phyloP scores from a whole-genome alignment of 2,888 invertebrate genomes.

The Xanthostigma xanthostigma region DNA sequence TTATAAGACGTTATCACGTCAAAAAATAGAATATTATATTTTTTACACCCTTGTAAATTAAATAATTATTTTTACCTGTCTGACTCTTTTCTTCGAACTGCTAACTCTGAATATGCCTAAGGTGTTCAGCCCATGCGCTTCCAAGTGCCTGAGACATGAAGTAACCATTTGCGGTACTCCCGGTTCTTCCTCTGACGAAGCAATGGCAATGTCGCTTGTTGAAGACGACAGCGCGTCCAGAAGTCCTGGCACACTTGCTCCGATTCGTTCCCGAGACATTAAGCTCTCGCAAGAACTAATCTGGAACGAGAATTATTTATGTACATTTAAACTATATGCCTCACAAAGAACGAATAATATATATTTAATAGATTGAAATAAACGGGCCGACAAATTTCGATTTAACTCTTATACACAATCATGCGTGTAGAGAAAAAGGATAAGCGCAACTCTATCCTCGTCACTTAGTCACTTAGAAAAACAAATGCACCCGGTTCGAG shows the following conservation, averaged over 20 bases:
- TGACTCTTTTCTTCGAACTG: conserved; percentile 78
- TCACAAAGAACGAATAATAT: too few relatives aligned
- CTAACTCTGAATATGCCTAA: conserved; percentile 86
- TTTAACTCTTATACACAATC: too few relatives aligned
- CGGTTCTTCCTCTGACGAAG: conserved; percentile 27
- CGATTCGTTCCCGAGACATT: conserved; percentile 39
- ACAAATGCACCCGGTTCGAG: too few relatives aligned
- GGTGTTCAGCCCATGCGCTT: conserved; percentile 65
- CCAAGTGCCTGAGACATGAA: conserved; percentile 68
- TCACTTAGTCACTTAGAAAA: too few relatives aligned
- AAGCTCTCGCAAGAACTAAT: conserved; percentile 66
- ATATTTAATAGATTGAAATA: too few relatives aligned
- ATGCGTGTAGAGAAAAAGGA: too few relatives aligned
- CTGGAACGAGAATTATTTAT: conserved; percentile 30
- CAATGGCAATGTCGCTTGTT: conserved; percentile 28
- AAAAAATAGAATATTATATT: too few relatives aligned
- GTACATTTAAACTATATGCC: not conserved
- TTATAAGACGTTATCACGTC: too few relatives aligned
- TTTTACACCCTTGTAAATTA: not conserved
- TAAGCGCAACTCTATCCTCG: too few relatives aligned
- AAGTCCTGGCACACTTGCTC: conserved; percentile 32
- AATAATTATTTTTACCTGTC: conserved; percentile 47
- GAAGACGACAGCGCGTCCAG: conserved; percentile 30
- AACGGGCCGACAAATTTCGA: too few relatives aligned
- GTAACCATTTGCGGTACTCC: conserved; percentile 64